These are phyloP conservation scores for Cryptoblepharus egeriae DNA, from an alignment of 2,797 vertebrate genomes.

Conservation along the genomic window DNA sequence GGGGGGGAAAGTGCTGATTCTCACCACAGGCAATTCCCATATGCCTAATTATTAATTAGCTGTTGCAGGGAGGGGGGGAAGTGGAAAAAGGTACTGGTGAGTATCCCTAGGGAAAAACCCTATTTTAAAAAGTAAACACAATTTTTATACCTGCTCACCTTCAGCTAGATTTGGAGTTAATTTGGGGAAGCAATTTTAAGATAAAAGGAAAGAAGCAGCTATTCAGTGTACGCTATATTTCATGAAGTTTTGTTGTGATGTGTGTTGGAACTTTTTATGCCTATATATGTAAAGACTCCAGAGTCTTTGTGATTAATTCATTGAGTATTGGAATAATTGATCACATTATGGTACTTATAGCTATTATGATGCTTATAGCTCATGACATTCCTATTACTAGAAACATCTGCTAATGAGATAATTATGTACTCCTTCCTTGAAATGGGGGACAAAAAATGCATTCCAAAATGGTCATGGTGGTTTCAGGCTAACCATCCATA, in stretches of 20 bases:
- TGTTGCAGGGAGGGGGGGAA: too few relatives aligned
- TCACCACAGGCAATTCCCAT: too few relatives aligned
- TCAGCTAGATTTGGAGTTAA: not conserved
- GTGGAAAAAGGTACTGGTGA: too few relatives aligned
- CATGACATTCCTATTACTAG: not conserved
- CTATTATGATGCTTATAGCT: not conserved
- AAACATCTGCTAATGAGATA: not conserved
- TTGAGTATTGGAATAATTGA: not conserved
- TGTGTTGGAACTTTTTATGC: not conserved
- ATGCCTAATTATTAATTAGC: too few relatives aligned
- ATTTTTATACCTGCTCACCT: not conserved
- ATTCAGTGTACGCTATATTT: not conserved
- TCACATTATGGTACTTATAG: not conserved
- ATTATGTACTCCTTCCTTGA: not conserved
- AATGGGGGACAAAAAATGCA: not conserved
- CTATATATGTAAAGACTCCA: too few relatives aligned
- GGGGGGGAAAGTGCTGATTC: too few relatives aligned
- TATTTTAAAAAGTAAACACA: too few relatives aligned
- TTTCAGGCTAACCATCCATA: not conserved
- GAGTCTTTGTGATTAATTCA: too few relatives aligned
- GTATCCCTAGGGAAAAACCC: too few relatives aligned
- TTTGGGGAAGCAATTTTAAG: not conserved
- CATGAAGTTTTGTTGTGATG: not conserved
- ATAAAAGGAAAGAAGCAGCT: not conserved
- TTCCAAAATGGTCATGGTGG: not conserved